Conservation (phyloP, 2,888 invertebrate species). For the Rhingia campestris region DNA sequence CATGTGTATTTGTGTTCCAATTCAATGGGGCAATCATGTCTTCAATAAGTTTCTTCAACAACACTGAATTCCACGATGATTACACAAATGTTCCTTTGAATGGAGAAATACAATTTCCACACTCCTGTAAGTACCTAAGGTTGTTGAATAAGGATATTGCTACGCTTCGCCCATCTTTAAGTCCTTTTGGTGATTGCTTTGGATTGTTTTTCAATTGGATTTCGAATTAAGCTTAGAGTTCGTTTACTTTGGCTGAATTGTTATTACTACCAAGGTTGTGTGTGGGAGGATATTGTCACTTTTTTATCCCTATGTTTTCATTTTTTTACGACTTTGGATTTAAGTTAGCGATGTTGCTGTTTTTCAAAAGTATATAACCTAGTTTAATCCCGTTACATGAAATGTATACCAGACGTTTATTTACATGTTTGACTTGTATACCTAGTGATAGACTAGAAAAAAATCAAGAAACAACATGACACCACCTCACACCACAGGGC, state of each 20-base stretch:
- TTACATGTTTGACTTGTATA: neutral
- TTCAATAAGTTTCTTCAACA: constrained; percentile 45
- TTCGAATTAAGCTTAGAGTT: constrained; percentile 30
- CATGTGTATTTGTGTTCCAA: constrained; percentile 14
- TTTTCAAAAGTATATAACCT: neutral
- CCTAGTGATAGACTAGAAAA: neutral
- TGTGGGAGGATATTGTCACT: constrained; percentile 2
- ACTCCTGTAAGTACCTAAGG: constrained; percentile 10
- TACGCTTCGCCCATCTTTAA: neutral
- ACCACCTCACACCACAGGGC: neutral
- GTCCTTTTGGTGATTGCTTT: constrained; percentile 18
- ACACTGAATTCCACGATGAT: constrained; percentile 34
- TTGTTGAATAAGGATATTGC: constrained; percentile 10
- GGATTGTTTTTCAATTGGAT: constrained; percentile 44
- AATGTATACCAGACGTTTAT: neutral
- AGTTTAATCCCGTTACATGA: neutral
- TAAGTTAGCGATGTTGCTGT: neutral
- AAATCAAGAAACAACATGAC: neutral
- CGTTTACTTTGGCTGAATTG: constrained; percentile 3
- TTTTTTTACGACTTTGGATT: neutral
- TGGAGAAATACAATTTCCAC: constrained; percentile 12
- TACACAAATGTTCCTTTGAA: constrained; percentile 33
- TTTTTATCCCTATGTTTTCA: neutral
- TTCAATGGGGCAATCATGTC: constrained; percentile 38
- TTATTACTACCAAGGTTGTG: neutral